Evolutionary conservation across 1,140 invertebrate genomes (phyloP).

Genomic region (Papilio polytes): DNA sequence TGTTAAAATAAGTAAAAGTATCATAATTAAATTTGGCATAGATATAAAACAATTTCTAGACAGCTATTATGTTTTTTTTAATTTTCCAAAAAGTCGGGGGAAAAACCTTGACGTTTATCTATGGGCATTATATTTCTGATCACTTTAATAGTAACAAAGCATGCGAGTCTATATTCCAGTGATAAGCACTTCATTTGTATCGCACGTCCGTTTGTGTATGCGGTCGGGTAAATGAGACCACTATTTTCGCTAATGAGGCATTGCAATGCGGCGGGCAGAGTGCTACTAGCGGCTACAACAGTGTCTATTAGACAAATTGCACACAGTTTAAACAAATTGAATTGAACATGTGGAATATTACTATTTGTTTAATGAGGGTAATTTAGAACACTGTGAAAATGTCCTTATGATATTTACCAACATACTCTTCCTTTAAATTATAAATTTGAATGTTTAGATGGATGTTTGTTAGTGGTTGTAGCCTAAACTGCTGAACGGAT

Average conservation of each 20-base stretch:
- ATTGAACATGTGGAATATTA: conserved; percentile 8
- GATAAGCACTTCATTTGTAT: conserved; percentile 15
- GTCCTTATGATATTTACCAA: not conserved
- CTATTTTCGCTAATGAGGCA: conserved; percentile 25
- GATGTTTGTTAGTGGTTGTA: too few relatives aligned
- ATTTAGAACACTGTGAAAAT: not conserved
- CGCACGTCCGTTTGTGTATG: not conserved
- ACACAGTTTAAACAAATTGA: conserved; percentile 16
- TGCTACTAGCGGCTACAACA: conserved; percentile 9
- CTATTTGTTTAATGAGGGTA: not conserved
- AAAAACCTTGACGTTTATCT: not conserved
- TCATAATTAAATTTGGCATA: too few relatives aligned
- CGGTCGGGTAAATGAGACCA: conserved; percentile 19
- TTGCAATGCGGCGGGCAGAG: conserved; percentile 9
- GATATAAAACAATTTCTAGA: too few relatives aligned
- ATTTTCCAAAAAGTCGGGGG: not conserved
- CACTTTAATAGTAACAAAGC: not conserved
- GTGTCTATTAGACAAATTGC: conserved; percentile 23
- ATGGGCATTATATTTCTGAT: not conserved
- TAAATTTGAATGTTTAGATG: too few relatives aligned
- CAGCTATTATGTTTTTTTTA: not conserved
- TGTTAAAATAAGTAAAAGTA: too few relatives aligned
- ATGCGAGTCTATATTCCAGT: not conserved
- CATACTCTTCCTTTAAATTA: too few relatives aligned
- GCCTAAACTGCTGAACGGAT: too few relatives aligned